Evolutionary conservation across 2,797 vertebrate genomes (phyloP).

Genomic region (Acanthiza pusilla): DNA sequence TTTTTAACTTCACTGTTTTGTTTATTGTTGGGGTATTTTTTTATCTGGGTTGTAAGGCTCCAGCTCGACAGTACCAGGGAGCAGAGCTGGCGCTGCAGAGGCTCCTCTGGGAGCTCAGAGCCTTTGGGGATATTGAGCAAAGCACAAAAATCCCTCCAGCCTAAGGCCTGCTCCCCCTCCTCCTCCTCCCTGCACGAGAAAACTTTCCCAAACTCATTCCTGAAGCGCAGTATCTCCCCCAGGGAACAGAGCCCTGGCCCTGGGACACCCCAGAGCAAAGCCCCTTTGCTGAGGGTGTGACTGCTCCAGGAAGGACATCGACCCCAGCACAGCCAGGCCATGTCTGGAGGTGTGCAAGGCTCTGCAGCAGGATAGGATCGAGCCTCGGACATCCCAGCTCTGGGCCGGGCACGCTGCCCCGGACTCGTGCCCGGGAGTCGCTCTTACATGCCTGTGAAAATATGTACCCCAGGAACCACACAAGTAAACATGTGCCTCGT

Average conservation of each 20-base stretch:
- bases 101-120: background rate
- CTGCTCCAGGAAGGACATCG: rapidly evolving
- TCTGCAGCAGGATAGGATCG: background rate
- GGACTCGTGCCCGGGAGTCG: background rate
- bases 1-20: background rate
- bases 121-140: background rate
- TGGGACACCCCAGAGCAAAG: background rate
- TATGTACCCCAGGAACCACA: conserved; percentile 62
- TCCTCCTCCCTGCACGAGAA: background rate
- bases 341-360: background rate
- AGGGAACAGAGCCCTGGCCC: background rate
- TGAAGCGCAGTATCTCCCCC: background rate
- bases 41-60: background rate
- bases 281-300: background rate
- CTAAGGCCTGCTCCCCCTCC: background rate
- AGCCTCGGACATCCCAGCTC: background rate
- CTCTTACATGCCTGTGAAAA: conserved; percentile 67
- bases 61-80: background rate
- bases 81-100: background rate
- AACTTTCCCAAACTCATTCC: background rate
- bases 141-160: background rate
- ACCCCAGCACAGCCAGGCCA: background rate
- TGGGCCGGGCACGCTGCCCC: background rate
- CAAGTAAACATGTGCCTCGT: conserved; percentile 62
- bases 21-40: background rate